phyloP scores from a whole-genome alignment of 30 jellyfish, hydroid and myxozoan species.

The Cassiopea andromeda region DNA sequence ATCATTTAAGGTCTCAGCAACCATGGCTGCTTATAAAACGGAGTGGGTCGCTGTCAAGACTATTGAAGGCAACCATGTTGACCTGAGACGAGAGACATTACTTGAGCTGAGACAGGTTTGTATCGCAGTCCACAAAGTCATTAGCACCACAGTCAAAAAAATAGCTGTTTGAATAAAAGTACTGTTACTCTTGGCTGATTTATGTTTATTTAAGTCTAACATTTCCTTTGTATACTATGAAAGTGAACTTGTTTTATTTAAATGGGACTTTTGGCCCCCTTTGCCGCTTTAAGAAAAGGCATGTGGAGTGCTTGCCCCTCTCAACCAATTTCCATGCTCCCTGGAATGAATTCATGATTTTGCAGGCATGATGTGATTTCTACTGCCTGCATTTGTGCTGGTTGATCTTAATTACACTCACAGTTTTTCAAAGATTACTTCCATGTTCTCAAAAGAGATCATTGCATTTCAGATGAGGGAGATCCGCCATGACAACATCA shows the following conservation, averaged over 20 bases:
- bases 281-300: too few species aligned
- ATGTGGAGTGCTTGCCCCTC: too few species aligned
- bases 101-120: constrained; percentile 91
- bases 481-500: constrained; percentile 93
- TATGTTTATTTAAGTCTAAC: too few species aligned
- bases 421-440: too few species aligned
- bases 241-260: too few species aligned
- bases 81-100: constrained; percentile 63
- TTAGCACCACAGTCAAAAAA: background rate
- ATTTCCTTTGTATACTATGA: too few species aligned
- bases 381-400: too few species aligned
- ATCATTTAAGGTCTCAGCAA: constrained; percentile 47
- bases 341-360: too few species aligned
- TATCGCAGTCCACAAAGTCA: background rate
- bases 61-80: constrained; percentile 68
- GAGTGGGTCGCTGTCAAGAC: constrained; percentile 86
- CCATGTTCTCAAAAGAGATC: background rate
- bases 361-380: too few species aligned
- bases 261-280: too few species aligned
- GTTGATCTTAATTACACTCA: too few species aligned
- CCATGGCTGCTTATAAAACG: constrained; percentile 70
- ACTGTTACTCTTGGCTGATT: background rate
- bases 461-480: constrained; percentile 80
- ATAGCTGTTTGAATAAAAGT: background rate
- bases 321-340: too few species aligned